Evolutionary conservation across 2,113 vertebrate species (phyloP).

Genomic region (Columba livia): DNA sequence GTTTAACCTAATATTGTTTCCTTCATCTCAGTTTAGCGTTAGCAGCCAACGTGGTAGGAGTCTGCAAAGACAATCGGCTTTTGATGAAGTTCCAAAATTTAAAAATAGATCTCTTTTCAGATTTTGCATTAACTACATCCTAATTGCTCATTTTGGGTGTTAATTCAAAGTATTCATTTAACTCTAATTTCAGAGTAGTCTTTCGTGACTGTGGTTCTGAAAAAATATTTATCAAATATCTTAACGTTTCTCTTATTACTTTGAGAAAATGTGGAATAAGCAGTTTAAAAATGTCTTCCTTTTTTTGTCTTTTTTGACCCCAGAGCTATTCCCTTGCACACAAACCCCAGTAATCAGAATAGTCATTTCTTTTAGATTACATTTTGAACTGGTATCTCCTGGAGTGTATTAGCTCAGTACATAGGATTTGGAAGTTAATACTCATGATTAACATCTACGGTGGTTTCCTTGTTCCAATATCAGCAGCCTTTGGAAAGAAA

Average conservation of each 20-base stretch:
- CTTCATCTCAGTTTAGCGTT: neutral
- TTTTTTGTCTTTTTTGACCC: neutral
- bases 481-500: neutral
- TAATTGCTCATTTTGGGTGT: neutral
- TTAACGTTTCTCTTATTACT: neutral
- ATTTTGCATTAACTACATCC: neutral
- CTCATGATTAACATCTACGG: neutral
- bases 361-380: neutral
- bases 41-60: neutral
- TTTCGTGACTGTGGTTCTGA: neutral
- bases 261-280: neutral
- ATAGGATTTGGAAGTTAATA: neutral
- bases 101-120: neutral
- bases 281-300: neutral
- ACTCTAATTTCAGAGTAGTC: neutral
- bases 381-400: neutral
- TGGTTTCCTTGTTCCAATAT: neutral
- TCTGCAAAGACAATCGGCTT: neutral
- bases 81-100: neutral
- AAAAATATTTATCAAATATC: neutral
- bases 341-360: neutral
- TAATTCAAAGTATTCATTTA: neutral
- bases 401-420: neutral
- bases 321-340: neutral
- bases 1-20: neutral